Percentiles rank a stretch among this genome's conserved stretches.
Conservation (phyloP, 2,888 invertebrate species). For the Erebia epiphron region DNA sequence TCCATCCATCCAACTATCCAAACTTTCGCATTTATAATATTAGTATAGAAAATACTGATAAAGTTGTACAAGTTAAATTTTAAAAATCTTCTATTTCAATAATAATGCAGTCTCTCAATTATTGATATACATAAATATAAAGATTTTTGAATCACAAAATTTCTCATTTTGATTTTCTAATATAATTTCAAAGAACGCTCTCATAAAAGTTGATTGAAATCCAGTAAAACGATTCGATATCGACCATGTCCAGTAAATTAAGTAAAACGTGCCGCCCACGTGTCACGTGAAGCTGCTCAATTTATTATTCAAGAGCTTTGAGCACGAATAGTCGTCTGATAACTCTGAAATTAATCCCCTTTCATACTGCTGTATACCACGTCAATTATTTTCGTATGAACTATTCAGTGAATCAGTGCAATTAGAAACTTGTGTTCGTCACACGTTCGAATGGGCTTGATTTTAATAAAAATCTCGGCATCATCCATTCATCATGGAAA, state of each 20-base stretch:
- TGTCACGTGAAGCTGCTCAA: constrained; percentile 6
- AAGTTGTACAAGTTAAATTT: too few species aligned
- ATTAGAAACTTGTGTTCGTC: constrained; percentile 38
- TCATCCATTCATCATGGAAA: too few species aligned
- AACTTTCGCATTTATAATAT: too few species aligned
- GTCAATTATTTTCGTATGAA: constrained; percentile 28
- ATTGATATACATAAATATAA: too few species aligned
- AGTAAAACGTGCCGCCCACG: constrained; percentile 15
- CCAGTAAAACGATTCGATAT: not conserved
- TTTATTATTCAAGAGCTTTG: constrained; percentile 59
- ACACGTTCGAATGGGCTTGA: constrained; percentile 27
- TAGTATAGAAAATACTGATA: too few species aligned
- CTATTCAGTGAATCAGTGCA: constrained; percentile 34
- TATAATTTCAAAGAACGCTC: too few species aligned
- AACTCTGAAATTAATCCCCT: constrained; percentile 32
- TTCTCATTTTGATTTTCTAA: too few species aligned
- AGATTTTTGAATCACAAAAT: too few species aligned
- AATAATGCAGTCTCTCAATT: too few species aligned
- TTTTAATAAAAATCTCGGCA: constrained; percentile 15
- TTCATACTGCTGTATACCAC: constrained; percentile 33
- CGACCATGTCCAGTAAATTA: constrained; percentile 10
- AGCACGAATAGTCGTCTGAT: constrained; percentile 43
- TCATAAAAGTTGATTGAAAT: not conserved
- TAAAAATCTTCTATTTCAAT: too few species aligned
- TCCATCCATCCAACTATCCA: too few species aligned